Conservation (phyloP, 2,797 vertebrate genomes). For the Sebastes itinus region DNA sequence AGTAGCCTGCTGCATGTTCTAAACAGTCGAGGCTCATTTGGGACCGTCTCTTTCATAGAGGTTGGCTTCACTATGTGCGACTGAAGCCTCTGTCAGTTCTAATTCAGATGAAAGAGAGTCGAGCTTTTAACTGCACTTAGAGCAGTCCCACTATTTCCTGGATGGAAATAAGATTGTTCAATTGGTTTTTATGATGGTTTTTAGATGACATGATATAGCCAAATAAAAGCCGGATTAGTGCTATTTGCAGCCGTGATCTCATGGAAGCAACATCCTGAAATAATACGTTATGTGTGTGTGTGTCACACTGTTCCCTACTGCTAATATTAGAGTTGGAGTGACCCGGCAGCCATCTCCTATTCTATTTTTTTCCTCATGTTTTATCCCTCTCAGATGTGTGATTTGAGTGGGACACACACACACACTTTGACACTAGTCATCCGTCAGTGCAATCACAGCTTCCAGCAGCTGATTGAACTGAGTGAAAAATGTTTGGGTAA, state of each 20-base stretch:
- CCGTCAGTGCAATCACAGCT: neutral
- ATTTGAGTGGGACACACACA: neutral
- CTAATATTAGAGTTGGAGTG: slow-evolving; percentile 52
- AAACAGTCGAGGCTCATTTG: slow-evolving; percentile 28
- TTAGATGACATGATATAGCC: slow-evolving; percentile 31
- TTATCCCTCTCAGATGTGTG: neutral
- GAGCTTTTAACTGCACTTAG: slow-evolving; percentile 52
- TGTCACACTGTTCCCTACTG: slow-evolving; percentile 31
- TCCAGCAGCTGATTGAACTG: slow-evolving; percentile 25
- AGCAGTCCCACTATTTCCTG: slow-evolving; percentile 18
- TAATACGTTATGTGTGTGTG: slow-evolving; percentile 3
- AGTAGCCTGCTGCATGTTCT: slow-evolving; percentile 4
- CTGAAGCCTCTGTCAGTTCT: slow-evolving; percentile 27
- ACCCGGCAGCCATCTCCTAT: slow-evolving; percentile 32
- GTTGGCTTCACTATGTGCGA: slow-evolving; percentile 6
- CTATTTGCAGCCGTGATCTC: slow-evolving; percentile 24
- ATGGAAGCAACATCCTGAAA: slow-evolving; percentile 33
- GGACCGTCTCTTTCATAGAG: neutral
- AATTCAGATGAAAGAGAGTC: slow-evolving; percentile 43
- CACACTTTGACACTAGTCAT: neutral
- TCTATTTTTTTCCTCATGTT: slow-evolving; percentile 15
- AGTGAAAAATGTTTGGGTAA: slow-evolving; percentile 33
- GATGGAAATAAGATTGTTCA: slow-evolving; percentile 39
- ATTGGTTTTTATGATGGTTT: slow-evolving; percentile 42
- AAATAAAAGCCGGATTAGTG: slow-evolving; percentile 2